Conservation (phyloP, 2,113 vertebrate species). For the Neolamprologus modestus region DNA sequence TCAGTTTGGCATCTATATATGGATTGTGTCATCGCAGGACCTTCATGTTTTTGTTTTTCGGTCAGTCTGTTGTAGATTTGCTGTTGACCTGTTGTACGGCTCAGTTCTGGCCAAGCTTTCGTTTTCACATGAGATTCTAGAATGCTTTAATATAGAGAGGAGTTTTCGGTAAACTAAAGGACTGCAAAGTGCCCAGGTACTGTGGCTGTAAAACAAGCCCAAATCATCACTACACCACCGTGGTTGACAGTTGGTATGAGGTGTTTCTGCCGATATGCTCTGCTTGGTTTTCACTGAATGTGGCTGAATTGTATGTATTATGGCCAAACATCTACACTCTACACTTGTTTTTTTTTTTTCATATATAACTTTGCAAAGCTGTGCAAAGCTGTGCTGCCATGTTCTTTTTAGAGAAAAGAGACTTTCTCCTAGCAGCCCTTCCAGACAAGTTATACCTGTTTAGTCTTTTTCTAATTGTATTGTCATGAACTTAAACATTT, state of each 20-base stretch:
- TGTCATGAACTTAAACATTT: background rate
- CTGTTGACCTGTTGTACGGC: background rate
- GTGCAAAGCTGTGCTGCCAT: background rate
- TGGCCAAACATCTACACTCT: background rate
- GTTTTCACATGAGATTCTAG: background rate
- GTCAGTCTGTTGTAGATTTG: background rate
- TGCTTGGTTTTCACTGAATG: background rate
- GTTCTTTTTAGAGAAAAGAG: fast-evolving
- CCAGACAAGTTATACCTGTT: background rate
- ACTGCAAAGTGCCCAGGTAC: background rate
- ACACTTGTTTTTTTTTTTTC: background rate
- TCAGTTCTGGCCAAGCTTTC: background rate
- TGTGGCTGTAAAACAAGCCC: background rate
- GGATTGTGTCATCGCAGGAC: background rate
- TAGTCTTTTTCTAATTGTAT: background rate
- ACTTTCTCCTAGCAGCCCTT: background rate
- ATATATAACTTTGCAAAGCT: background rate
- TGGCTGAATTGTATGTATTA: background rate
- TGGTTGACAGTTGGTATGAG: background rate
- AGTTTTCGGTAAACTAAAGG: background rate
- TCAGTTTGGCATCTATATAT: background rate
- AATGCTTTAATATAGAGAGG: background rate
- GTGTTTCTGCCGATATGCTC: background rate
- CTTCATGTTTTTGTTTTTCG: background rate
- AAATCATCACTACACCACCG: background rate